Percentiles rank a stretch among this genome's conserved stretches.
Evolutionary conservation across 2,797 vertebrate genomes (phyloP).

Genomic region (Garrulus glandarius): DNA sequence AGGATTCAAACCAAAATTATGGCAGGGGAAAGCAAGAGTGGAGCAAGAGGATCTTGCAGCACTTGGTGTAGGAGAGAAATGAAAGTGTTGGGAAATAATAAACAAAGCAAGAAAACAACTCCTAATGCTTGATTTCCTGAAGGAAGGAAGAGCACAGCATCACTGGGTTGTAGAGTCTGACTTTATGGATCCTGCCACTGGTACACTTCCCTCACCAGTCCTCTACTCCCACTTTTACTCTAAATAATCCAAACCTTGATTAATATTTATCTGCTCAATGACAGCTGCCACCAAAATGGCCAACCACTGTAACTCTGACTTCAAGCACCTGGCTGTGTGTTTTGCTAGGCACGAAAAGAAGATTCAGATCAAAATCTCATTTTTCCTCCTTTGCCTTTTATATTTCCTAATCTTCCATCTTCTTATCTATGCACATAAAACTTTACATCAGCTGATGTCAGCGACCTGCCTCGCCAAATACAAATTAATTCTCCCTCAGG

Average conservation of each 20-base stretch:
- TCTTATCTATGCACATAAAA: not conserved
- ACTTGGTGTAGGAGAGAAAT: not conserved
- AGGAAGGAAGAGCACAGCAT: not conserved
- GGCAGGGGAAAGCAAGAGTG: not conserved
- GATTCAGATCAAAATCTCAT: not conserved
- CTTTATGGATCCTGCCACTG: not conserved
- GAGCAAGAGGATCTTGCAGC: not conserved
- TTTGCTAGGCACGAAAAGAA: not conserved
- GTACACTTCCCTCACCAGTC: not conserved
- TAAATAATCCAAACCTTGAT: not conserved
- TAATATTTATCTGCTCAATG: not conserved
- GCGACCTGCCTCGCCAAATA: not conserved
- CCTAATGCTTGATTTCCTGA: not conserved
- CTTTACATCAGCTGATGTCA: not conserved
- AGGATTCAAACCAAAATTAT: not conserved
- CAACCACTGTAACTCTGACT: not conserved
- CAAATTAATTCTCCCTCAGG: not conserved
- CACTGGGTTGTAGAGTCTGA: not conserved
- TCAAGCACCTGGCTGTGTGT: not conserved
- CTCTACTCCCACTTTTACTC: not conserved
- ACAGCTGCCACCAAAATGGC: not conserved
- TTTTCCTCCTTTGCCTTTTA: not conserved
- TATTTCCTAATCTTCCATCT: not conserved
- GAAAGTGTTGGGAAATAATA: not conserved
- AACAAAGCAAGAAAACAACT: not conserved